Base-by-base conservation (phyloP, 1,140 invertebrate genomes). In the Hypsibius dujardini region DNA sequence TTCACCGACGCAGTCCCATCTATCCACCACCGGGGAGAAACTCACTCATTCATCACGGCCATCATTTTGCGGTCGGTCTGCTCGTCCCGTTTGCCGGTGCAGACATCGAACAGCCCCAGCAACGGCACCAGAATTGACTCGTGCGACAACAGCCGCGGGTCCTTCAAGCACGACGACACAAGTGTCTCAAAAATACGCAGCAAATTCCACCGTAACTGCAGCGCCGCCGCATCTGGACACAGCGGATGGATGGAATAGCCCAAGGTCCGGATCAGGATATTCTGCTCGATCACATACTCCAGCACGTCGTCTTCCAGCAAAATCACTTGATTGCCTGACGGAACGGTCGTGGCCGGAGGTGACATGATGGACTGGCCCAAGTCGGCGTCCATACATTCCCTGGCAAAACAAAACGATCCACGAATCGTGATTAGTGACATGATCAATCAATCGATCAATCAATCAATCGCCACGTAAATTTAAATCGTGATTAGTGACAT, bases 271-370 rank as follows among this genome's bases (percentile, higher is more conserved):
- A 67, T 12, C 62, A 67, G 45, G 7, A 67, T 3, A 42, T 67
- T 67, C 62, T 7, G 12, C 7, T 12, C 12, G 3, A 67, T 67
- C 62, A 67, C 7, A 42, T 67, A 67, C 42, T 67, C 62, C 42
- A 67, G 42, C 62, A 67, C 62, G 3, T 67, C 62, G 42, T 67
- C 62, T 67, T 67, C 62, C 62, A 67, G 62, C 3, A 67, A 42
- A 67, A 67, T 67, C 7, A 56, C 50, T n/a, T 56, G 50, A n/a
- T n/a, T 56, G 50, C 7, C 7, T 7, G 50, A 56, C 7, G 7
- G 50, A 7, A 7, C 50, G 7, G 50, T 56, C n/a, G 7, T n/a
- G 7, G 50, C n/a, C n/a, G n/a, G n/a, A n/a, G n/a, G n/a, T n/a
- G n/a, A n/a, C n/a, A n/a, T n/a, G n/a, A n/a, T n/a, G n/a, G n/a